Percentiles rank a stretch among this genome's conserved stretches.
Evolutionary conservation across 2,113 vertebrate genomes (phyloP).

Genomic region (Malurus elegans): DNA sequence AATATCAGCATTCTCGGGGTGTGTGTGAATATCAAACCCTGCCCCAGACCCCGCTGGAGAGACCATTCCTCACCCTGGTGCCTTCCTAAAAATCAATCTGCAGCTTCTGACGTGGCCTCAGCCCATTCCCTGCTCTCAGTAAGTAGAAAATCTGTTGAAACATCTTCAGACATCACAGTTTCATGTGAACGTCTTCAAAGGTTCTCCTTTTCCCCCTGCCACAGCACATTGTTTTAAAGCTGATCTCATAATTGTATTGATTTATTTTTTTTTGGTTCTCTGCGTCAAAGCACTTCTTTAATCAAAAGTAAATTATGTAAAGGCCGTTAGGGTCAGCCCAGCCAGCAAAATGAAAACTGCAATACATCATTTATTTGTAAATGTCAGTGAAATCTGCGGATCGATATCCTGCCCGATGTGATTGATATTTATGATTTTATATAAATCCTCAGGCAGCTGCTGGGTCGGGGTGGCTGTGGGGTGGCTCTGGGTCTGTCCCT

Average conservation of each 20-base stretch:
- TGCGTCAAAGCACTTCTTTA: constrained; percentile 79
- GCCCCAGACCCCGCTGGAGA: background rate
- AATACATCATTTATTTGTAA: constrained; percentile 81
- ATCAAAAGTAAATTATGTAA: constrained; percentile 83
- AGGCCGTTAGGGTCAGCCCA: constrained; percentile 71
- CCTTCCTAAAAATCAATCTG: rapidly evolving
- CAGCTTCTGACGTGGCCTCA: background rate
- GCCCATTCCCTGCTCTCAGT: background rate
- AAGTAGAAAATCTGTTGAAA: background rate
- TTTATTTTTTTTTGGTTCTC: constrained; percentile 24
- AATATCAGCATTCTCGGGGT: too few species aligned
- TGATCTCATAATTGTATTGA: constrained; percentile 74
- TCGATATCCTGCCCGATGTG: constrained; percentile 62
- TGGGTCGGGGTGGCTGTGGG: background rate
- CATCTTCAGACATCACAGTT: background rate
- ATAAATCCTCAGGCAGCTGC: constrained; percentile 40
- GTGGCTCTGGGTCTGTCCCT: background rate
- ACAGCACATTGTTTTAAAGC: constrained; percentile 67
- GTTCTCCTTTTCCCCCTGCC: background rate
- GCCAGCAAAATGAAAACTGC: constrained; percentile 69
- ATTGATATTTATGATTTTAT: constrained; percentile 67
- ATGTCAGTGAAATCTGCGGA: constrained; percentile 78
- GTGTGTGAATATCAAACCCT: rapidly evolving
- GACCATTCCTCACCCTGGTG: background rate
- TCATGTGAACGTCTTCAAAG: background rate